Percentiles rank a stretch among this genome's conserved stretches.
Evolutionary conservation across 2,797 vertebrate genomes (phyloP).

Genomic region (Hybognathus amarus): DNA sequence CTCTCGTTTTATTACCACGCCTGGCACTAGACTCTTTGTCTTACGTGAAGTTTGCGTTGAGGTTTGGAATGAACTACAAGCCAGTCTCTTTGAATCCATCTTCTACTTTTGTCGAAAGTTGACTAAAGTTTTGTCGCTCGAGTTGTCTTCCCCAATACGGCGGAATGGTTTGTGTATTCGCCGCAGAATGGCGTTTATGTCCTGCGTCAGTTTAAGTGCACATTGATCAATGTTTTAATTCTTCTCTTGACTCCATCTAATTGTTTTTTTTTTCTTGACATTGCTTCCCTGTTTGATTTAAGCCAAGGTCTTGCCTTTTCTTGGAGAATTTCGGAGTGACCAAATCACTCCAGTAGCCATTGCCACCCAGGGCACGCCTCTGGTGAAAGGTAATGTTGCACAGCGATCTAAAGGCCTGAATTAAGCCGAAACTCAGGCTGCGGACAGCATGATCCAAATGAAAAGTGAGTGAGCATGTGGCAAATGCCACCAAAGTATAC

Average conservation of each 20-base stretch:
- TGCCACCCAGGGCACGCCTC: neutral
- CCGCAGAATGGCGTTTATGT: no score
- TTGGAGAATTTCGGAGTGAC: neutral
- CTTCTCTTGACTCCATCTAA: neutral
- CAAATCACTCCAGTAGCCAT: neutral
- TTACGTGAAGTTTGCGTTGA: no score
- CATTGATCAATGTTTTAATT: neutral
- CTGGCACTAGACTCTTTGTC: no score
- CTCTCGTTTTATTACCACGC: no score
- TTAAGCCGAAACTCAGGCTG: slow-evolving; percentile 10
- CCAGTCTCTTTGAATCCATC: no score
- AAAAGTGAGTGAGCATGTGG: slow-evolving; percentile 43
- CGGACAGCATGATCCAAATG: slow-evolving; percentile 42
- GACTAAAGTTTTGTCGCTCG: no score
- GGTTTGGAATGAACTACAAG: no score
- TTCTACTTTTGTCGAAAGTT: no score
- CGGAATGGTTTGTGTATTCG: no score
- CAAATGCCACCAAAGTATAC: slow-evolving; percentile 41
- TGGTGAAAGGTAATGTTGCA: slow-evolving; percentile 23
- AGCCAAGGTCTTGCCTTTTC: neutral
- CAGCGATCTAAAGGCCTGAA: slow-evolving; percentile 32
- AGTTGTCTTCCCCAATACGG: no score
- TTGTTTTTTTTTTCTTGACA: neutral
- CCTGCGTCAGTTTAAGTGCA: neutral
- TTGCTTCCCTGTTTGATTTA: neutral